Percentiles rank a stretch among this genome's conserved stretches.
Conservation (phyloP, 2,113 vertebrate genomes). For the Cinclus mexicanus region DNA sequence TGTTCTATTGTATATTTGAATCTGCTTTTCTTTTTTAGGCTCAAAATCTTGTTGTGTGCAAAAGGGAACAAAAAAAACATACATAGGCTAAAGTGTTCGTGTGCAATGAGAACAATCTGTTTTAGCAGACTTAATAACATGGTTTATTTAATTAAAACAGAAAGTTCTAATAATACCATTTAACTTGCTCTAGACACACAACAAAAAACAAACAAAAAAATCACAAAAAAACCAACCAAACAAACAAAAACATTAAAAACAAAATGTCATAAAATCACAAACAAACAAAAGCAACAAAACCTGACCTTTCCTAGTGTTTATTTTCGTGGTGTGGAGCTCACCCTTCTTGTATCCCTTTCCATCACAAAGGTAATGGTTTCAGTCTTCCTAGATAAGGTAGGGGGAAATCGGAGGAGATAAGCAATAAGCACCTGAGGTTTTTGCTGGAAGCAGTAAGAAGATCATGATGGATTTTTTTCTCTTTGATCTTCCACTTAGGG, state of each 20-base stretch:
- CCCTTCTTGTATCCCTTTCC: background rate
- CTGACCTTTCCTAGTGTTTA: background rate
- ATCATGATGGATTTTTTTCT: background rate
- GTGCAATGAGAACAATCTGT: background rate
- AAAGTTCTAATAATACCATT: background rate
- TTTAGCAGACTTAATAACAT: background rate
- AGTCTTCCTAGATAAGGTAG: background rate
- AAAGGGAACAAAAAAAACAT: background rate
- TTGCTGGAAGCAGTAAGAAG: background rate
- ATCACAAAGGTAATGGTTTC: background rate
- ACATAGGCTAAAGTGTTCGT: background rate
- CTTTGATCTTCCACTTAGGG: background rate
- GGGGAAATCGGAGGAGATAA: accelerated
- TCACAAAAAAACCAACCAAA: background rate
- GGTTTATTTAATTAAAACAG: background rate
- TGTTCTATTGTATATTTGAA: background rate
- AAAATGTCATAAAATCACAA: background rate
- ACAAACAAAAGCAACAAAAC: background rate
- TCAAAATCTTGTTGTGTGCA: background rate
- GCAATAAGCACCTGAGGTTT: background rate
- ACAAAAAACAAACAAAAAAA: too few relatives aligned
- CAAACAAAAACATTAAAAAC: background rate
- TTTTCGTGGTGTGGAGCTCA: background rate
- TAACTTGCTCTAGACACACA: background rate
- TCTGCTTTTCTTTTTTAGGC: background rate